Conservation (phyloP, 2,888 invertebrate genomes). For the Latheticus oryzae region DNA sequence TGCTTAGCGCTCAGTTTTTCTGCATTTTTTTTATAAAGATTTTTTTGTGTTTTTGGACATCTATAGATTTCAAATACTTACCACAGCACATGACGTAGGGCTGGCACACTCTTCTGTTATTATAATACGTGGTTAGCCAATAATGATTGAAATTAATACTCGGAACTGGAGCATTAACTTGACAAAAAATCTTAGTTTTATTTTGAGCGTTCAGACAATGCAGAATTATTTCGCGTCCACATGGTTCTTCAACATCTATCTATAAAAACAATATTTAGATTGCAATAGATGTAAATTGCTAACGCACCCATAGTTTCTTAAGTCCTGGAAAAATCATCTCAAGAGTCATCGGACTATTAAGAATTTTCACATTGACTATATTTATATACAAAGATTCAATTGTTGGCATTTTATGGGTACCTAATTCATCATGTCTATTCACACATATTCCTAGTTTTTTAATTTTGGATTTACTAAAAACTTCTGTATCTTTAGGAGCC, state of each 20-base stretch:
- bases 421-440: neutral
- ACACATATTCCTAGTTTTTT: slow-evolving; percentile 22
- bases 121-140: slow-evolving; percentile 18
- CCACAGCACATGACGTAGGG: slow-evolving; percentile 27
- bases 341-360: neutral
- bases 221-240: slow-evolving; percentile 11
- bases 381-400: slow-evolving; percentile 19
- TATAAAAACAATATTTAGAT: neutral
- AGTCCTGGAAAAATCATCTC: slow-evolving; percentile 10
- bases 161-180: slow-evolving; percentile 17
- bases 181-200: slow-evolving; percentile 24
- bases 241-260: slow-evolving; percentile 24
- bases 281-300: neutral
- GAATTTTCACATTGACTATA: slow-evolving; percentile 2
- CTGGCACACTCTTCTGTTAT: slow-evolving; percentile 9
- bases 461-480: slow-evolving; percentile 21
- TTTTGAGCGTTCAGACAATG: slow-evolving; percentile 8
- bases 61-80: too few species aligned
- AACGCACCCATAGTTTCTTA: slow-evolving; percentile 24
- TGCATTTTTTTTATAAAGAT: neutral
- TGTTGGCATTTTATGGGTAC: slow-evolving; percentile 3
- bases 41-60: neutral
- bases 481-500: slow-evolving; percentile 1
- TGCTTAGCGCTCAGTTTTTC: slow-evolving; percentile 19
- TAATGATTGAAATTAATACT: slow-evolving; percentile 17